Conservation (phyloP, 1,140 invertebrate species). For the Ceratitis capitata region DNA sequence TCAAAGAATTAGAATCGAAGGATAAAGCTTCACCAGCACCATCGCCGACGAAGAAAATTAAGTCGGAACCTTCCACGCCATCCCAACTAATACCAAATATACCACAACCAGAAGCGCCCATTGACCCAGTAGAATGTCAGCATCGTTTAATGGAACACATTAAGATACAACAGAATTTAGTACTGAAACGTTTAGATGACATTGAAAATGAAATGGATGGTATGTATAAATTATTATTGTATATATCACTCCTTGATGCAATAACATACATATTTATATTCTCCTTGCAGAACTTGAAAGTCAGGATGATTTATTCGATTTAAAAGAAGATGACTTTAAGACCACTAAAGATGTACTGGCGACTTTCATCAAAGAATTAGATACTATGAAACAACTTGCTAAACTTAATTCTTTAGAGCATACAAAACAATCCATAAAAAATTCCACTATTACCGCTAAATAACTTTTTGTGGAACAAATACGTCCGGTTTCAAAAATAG, state of each 20-base stretch:
- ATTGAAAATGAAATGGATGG: constrained; percentile 82
- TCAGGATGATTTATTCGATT: constrained; percentile 52
- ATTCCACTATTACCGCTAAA: neutral
- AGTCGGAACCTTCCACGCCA: constrained; percentile 40
- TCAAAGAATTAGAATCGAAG: neutral
- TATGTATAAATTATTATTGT: constrained; percentile 54
- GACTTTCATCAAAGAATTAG: constrained; percentile 57
- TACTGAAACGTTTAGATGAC: constrained; percentile 76
- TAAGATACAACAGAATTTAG: constrained; percentile 76
- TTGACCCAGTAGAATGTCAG: constrained; percentile 81
- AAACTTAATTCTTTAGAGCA: constrained; percentile 56
- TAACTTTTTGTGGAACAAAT: neutral
- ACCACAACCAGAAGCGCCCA: constrained; percentile 82
- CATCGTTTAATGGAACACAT: constrained; percentile 82
- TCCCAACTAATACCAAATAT: constrained; percentile 60
- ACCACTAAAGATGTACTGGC: constrained; percentile 57
- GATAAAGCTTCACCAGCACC: constrained; percentile 36
- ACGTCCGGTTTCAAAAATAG: no score
- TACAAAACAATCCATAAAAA: constrained; percentile 45
- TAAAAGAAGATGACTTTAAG: constrained; percentile 51
- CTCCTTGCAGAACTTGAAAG: constrained; percentile 50
- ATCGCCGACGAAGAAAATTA: constrained; percentile 50
- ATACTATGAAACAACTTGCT: constrained; percentile 56
- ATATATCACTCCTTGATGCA: neutral
- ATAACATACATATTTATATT: neutral